Conservation (phyloP, 2,113 vertebrate species). For the Pseudopipra pipra region DNA sequence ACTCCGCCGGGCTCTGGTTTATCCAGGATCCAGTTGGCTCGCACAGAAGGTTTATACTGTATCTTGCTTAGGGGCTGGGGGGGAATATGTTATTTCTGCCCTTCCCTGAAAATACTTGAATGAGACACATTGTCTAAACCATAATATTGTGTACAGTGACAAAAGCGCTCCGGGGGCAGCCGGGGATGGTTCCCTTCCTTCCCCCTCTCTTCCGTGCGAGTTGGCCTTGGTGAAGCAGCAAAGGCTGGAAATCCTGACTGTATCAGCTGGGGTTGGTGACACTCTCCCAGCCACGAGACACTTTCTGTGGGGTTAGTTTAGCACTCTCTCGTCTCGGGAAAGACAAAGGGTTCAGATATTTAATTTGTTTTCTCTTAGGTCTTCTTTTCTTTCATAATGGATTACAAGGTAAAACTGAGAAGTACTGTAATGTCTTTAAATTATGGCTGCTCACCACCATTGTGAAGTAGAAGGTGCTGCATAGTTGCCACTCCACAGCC, state of each 20-base stretch:
- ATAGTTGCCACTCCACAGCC: conserved; percentile 28
- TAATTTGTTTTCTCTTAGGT: conserved; percentile 41
- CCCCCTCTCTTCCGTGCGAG: conserved; percentile 8
- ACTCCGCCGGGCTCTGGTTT: neutral
- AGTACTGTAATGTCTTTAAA: conserved; percentile 79
- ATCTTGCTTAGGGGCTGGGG: conserved; percentile 71
- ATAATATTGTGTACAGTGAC: conserved; percentile 63
- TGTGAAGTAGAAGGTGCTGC: conserved; percentile 63
- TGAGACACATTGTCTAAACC: conserved; percentile 72
- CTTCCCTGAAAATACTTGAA: conserved; percentile 84
- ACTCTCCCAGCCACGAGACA: neutral
- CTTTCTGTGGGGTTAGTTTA: neutral
- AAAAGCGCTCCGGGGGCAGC: conserved; percentile 43
- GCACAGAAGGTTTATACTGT: conserved; percentile 60
- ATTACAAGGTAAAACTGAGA: conserved; percentile 73
- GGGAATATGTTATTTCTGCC: conserved; percentile 76
- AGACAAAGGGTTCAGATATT: conserved; percentile 60
- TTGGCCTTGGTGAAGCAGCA: neutral
- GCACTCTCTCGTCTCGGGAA: conserved; percentile 17
- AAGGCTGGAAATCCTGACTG: neutral
- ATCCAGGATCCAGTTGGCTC: neutral
- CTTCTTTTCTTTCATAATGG: conserved; percentile 41
- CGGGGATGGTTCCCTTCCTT: conserved; percentile 1
- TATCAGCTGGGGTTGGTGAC: neutral
- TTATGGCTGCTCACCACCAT: conserved; percentile 58